Base-by-base conservation (phyloP, 2,797 vertebrate genomes). In the Megalops cyprinoides region DNA sequence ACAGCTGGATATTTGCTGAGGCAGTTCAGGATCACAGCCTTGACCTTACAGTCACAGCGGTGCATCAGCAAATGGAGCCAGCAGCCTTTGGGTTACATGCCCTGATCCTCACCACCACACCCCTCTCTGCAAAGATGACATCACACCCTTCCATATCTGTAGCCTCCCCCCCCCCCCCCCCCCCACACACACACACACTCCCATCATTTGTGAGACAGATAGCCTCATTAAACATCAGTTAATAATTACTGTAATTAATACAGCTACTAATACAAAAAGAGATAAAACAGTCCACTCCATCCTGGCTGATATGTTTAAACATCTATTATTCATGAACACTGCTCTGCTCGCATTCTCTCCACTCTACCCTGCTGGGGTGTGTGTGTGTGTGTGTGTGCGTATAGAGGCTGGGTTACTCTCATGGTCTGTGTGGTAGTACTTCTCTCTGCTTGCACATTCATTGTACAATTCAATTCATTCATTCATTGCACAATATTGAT, bases 211-310 rank as follows among this genome's bases (percentile, higher is more conserved):
- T 74, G 78, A 42, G 20, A 34, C 62, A 23, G 56, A 75, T 76
- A 37, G 49, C 76, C 80, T 77, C 58, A 42, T 77, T 71, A 78
- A n/a, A 83, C 86, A 87, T 87, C 81, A 58, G 88, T 81, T 88
- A 90, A 92, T 91, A 91, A 93, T 92, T 89, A 87, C 78, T 78
- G 37, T 88, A 91, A 91, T 91, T 85, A 91, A 90, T 88, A 89
- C 80, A 82, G 83, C 81, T 86, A 87, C 78, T 79, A 82, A 82
- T 81, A 81, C 87, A 87, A 84, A 83, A 83, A 73, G 77, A 25
- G 2, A 28, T 79, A 80, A 85, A 89, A 88, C 82, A 83, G 76
- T 87, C 82, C 90, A 90, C 79, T 80, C 31, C 69, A 88, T 91
- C 83, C 77, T 87, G 85, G 89, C 86, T 85, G 85, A 80, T 85